phyloP scores from a whole-genome alignment of 2,797 vertebrate genomes.

The Microctenopoma steveboyesi region DNA sequence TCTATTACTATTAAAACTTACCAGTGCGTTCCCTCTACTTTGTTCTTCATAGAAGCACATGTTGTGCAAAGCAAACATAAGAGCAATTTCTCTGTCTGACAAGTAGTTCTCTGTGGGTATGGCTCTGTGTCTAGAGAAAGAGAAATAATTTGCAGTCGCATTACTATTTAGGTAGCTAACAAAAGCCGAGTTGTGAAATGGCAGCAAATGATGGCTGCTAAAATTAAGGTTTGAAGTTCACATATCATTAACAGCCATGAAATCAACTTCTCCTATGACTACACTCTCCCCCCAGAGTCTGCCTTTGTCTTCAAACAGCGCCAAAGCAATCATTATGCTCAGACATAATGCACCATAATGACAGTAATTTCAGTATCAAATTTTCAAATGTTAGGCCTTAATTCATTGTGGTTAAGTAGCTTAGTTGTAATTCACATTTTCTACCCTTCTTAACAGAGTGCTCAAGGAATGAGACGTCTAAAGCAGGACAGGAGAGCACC shows the following conservation, averaged over 20 bases:
- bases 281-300: constrained; percentile 50
- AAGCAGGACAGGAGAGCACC: constrained; percentile 32
- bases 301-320: constrained; percentile 74
- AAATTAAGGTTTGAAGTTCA: constrained; percentile 75
- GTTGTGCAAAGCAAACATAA: constrained; percentile 41
- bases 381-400: constrained; percentile 77
- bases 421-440: constrained; percentile 74
- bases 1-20: constrained; percentile 22
- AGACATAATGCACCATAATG: constrained; percentile 79
- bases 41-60: constrained; percentile 23
- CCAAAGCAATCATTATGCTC: constrained; percentile 75
- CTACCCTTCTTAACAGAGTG: constrained; percentile 66
- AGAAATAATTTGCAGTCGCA: constrained; percentile 57
- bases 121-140: constrained; percentile 43
- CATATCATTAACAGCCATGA: constrained; percentile 68
- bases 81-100: constrained; percentile 14
- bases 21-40: constrained; percentile 17
- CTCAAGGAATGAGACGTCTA: constrained; percentile 55
- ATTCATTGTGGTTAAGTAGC: constrained; percentile 80
- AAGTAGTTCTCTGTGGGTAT: constrained; percentile 26
- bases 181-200: constrained; percentile 66
- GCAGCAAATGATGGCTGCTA: constrained; percentile 58
- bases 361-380: constrained; percentile 78
- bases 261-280: constrained; percentile 74
- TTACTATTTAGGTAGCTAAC: constrained; percentile 60